A percentile compares a stretch with the other conserved stretches of the same genome.
phyloP scores from a whole-genome alignment of 2,113 vertebrate species.

The Rousettus leschenaultii region DNA sequence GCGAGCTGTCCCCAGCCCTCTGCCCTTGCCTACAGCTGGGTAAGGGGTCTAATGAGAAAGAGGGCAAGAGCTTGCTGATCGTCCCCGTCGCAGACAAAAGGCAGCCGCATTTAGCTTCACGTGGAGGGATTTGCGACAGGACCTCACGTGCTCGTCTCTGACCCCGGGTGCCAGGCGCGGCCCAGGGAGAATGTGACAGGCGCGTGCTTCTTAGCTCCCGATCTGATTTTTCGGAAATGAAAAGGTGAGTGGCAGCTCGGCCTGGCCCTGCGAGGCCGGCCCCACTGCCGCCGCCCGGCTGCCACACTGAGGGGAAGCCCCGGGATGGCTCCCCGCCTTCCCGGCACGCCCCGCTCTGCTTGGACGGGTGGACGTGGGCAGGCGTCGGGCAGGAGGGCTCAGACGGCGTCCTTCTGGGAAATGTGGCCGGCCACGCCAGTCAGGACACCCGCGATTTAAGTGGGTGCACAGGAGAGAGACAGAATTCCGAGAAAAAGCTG shows the following conservation, averaged over 20 bases:
- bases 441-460: not conserved
- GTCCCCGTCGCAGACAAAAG: conserved; percentile 69
- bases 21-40: conserved; percentile 19
- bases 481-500: not conserved
- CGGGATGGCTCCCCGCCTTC: not conserved
- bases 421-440: not conserved
- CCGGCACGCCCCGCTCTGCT: not conserved
- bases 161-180: conserved; percentile 15
- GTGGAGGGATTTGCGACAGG: conserved; percentile 55
- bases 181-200: conserved; percentile 59
- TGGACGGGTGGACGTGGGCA: rapidly evolving
- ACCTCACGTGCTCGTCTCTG: conserved; percentile 57
- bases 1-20: conserved; percentile 59
- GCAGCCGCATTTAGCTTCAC: conserved; percentile 50
- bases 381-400: rapidly evolving
- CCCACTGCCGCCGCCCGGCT: not conserved
- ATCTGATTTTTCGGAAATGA: not conserved
- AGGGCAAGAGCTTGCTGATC: conserved; percentile 74
- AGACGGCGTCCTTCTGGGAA: not conserved
- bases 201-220: not conserved
- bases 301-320: not conserved
- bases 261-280: not conserved
- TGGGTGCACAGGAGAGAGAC: not conserved
- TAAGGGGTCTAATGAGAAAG: conserved; percentile 66
- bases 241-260: not conserved